These are phyloP conservation scores for Artibeus lituratus DNA, from an alignment of 2,797 vertebrate genomes.

Conservation along the genomic window DNA sequence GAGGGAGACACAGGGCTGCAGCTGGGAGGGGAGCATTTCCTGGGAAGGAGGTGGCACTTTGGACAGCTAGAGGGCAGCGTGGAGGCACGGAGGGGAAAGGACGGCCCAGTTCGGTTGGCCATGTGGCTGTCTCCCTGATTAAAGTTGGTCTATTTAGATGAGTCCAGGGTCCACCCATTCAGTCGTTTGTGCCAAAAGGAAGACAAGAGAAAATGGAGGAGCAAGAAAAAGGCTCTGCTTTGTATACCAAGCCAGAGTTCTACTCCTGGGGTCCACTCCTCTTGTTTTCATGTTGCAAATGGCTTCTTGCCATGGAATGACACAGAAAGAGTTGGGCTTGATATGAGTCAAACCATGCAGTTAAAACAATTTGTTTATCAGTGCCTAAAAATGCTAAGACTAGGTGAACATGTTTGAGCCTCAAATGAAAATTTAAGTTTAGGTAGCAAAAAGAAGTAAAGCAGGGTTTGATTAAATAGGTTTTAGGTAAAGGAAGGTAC, in stretches of 20 bases:
- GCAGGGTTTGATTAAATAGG: background rate
- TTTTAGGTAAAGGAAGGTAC: background rate
- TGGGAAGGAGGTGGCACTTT: background rate
- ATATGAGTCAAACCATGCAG: background rate
- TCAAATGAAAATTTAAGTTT: background rate
- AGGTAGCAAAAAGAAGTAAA: constrained; percentile 18
- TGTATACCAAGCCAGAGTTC: background rate
- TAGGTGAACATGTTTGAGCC: background rate
- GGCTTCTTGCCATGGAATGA: background rate
- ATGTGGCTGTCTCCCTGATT: background rate
- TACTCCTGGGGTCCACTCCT: background rate
- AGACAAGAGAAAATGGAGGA: background rate
- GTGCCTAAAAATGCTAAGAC: background rate
- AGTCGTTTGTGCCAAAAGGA: background rate
- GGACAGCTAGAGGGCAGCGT: background rate
- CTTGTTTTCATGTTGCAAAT: background rate
- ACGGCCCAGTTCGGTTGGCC: background rate
- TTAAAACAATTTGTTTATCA: background rate
- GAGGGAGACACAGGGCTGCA: background rate
- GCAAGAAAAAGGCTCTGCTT: background rate
- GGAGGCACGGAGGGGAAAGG: background rate
- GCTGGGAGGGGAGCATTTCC: background rate
- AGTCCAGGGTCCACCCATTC: background rate
- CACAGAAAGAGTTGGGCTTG: background rate
- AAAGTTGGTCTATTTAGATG: background rate